A percentile compares a stretch with the other conserved stretches of the same genome.
Conservation (phyloP, 2,888 invertebrate genomes). For the Brenthis hecate region DNA sequence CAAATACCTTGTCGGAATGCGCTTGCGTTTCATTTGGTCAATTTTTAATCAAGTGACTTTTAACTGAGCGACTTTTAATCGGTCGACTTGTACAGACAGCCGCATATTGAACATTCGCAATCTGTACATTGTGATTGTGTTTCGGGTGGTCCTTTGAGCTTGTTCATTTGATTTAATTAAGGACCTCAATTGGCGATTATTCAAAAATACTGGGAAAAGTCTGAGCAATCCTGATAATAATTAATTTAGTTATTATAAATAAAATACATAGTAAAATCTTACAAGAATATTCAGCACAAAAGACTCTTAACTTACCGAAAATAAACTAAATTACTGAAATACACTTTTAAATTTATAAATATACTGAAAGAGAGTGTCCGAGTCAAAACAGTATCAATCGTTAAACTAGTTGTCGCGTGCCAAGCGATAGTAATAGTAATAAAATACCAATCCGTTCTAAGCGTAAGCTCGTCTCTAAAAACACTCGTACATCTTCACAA, state of each 20-base stretch:
- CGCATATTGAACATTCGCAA: conserved; percentile 28
- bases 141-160: conserved; percentile 30
- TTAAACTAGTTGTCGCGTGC: conserved; percentile 31
- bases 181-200: conserved; percentile 3
- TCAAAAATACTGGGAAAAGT: background rate
- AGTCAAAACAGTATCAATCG: conserved; percentile 14
- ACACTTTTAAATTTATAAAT: background rate
- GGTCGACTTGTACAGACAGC: conserved; percentile 22
- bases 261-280: no score
- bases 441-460: conserved; percentile 26
- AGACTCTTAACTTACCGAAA: no score
- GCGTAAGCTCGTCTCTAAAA: conserved; percentile 9
- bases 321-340: background rate
- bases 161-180: conserved; percentile 9
- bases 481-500: conserved; percentile 20
- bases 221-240: background rate
- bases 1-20: conserved; percentile 48
- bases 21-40: conserved; percentile 39
- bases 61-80: conserved; percentile 31
- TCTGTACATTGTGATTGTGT: conserved; percentile 22
- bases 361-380: conserved; percentile 7
- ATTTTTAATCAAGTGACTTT: conserved; percentile 37
- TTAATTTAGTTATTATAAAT: no score
- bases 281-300: no score
- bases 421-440: conserved; percentile 22